Base-by-base conservation (phyloP, 2,797 vertebrate genomes). In the Falco novaeseelandiae region DNA sequence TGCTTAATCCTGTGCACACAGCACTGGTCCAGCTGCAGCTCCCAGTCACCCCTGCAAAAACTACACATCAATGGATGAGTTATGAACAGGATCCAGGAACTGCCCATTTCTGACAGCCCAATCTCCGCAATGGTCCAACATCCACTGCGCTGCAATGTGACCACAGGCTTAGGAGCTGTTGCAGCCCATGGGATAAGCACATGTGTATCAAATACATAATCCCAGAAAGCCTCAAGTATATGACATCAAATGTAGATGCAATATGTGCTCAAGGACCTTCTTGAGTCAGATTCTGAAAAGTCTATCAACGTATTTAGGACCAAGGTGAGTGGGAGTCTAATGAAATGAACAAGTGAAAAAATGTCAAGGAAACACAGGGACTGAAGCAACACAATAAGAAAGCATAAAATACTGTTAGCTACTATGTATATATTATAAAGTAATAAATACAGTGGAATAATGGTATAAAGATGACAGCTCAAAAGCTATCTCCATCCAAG, bases 311-410 rank as follows among this genome's bases (percentile, higher is more conserved):
- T 27, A 38, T 30, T 70, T 44, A 77, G 36, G 82, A 70, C 32
- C 38, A 78, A 90, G 95, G 86, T 96, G 94, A 94, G 38, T 83
- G 89, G 94, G 95, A 96, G 95, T 89, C 70, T 52, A 82, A 91
- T 87, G 86, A 97, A 87, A 94, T 89, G 90, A 90, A 55, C 21
- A 74, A 89, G 71, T 27, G 48, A 86, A 82, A 85, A 44, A 71
- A 32, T 3, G 23, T 10, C 32, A 83, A 57, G 18, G 4, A 93
- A 83, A 86, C 72, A 87, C 0, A 72, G 14, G 46, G 27, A 80
- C 25, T 78, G 76, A 96, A 91, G 84, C 69, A 93, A 83, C 69
- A 88, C 32, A 92, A 55, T 38, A 73, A 54, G 12, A n/a, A 90
- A 87, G 52, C 70, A 90, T 30, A 91, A 92, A 96, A 79, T 78